phyloP scores from a whole-genome alignment of 2,797 vertebrate genomes.

The Otolemur crassicaudatus region DNA sequence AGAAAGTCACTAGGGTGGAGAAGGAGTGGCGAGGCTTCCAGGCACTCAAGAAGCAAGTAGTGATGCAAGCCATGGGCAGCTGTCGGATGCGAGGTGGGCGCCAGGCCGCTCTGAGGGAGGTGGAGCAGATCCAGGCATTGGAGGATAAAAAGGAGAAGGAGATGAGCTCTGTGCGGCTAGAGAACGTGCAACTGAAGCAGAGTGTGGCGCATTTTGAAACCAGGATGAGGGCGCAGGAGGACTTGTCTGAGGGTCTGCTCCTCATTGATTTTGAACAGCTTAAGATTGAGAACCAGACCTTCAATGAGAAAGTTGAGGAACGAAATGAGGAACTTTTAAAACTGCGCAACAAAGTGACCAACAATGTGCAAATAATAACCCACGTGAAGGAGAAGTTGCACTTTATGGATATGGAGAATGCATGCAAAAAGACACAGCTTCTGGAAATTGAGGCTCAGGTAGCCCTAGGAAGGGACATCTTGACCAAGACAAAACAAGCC shows the following conservation, averaged over 20 bases:
- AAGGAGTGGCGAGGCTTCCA: constrained; percentile 86
- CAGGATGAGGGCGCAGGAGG: constrained; percentile 78
- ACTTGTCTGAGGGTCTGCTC: constrained; percentile 78
- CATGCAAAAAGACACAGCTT: constrained; percentile 83
- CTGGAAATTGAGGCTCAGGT: constrained; percentile 78
- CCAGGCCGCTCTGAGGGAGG: constrained; percentile 79
- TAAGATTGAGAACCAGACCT: constrained; percentile 89
- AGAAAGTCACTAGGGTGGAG: constrained; percentile 84
- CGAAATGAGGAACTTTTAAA: constrained; percentile 86
- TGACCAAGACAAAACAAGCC: constrained; percentile 86
- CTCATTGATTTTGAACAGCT: constrained; percentile 87
- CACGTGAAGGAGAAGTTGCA: constrained; percentile 91
- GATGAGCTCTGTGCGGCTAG: constrained; percentile 83
- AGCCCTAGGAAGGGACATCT: constrained; percentile 82
- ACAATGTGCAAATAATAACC: constrained; percentile 85
- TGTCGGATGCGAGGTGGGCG: constrained; percentile 80
- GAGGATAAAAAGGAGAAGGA: constrained; percentile 85
- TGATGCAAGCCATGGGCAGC: constrained; percentile 82
- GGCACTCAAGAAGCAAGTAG: constrained; percentile 85
- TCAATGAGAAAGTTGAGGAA: constrained; percentile 85
- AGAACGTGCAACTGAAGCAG: constrained; percentile 88
- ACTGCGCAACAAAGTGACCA: constrained; percentile 86
- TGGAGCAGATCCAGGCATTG: constrained; percentile 81
- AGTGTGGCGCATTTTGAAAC: constrained; percentile 83
- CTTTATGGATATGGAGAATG: constrained; percentile 86